Base-by-base conservation (phyloP, 1,140 invertebrate species). In the Dreissena rostriformis region DNA sequence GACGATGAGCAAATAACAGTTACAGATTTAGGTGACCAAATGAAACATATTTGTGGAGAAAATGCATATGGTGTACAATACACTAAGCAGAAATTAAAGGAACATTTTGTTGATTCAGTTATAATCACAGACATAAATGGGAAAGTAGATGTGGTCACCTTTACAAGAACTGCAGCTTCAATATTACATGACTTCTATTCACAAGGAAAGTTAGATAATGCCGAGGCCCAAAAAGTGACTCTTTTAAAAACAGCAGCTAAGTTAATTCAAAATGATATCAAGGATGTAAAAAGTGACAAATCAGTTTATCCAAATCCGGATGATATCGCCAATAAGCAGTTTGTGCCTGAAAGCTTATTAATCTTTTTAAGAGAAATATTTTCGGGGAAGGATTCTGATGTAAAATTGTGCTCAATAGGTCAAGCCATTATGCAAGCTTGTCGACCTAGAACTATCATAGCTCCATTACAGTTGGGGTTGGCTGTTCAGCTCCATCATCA, bases 1-100 rank as follows among this genome's bases (percentile, higher is more conserved):
- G 85, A 82, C 29, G 73, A 86, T 39, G 85, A 86, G 55, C 78
- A 85, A 74, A 28, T 82, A 39, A 86, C 87, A 74, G 71, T 88
- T 26, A 39, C 8, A 63, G 22, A 86, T 53, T 66, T 88, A 22
- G 57, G 81, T n/a, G 39, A 86, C 12, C 61, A 52, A 57, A 87
- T 87, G 87, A 17, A 51, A 39, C n/a, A 66, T 8, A 26, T 61
- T 52, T 68, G 67, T 49, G 76, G 75, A 55, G 74, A 82, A 19
- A 79, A 89, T n/a, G 73, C 80, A 66, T 82, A 84, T 65, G 73
- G 26, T 15, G 15, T 14, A 49, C 12, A 28, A 22, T 63, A 86
- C 67, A 84, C 84, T 78, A 83, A 82, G 63, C 10, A 74, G 22
- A 84, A 82, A 73, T 17, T 87, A 55, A 26, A 85, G 55, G 65